These are phyloP conservation scores for Nymphalis urticae DNA, from an alignment of 2,888 invertebrate species.

Conservation along the genomic window DNA sequence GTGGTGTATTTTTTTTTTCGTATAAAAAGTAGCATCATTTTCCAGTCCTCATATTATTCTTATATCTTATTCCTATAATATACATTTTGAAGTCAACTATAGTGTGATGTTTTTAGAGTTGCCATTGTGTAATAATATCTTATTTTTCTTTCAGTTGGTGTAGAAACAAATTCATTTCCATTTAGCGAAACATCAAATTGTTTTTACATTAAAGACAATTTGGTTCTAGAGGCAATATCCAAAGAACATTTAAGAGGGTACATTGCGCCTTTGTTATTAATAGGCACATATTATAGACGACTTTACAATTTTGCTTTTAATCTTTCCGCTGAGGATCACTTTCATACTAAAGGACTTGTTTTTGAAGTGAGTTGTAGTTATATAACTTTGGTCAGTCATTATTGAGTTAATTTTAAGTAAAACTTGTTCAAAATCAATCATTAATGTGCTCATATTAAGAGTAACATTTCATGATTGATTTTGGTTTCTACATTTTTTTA, in stretches of 20 bases:
- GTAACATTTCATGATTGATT: no score
- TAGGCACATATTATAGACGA: slow-evolving; percentile 72
- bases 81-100: no score
- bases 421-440: no score
- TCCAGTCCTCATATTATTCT: no score
- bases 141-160: slow-evolving; percentile 71
- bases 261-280: slow-evolving; percentile 56
- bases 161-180: slow-evolving; percentile 80
- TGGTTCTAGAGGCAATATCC: slow-evolving; percentile 75
- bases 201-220: slow-evolving; percentile 69
- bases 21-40: no score
- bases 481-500: neutral
- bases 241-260: slow-evolving; percentile 68
- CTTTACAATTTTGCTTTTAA: slow-evolving; percentile 71
- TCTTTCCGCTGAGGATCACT: slow-evolving; percentile 60
- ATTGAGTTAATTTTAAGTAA: neutral
- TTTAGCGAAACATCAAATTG: slow-evolving; percentile 63
- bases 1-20: no score
- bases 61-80: no score
- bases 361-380: slow-evolving; percentile 67
- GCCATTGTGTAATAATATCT: no score
- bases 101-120: no score
- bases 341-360: slow-evolving; percentile 67
- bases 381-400: neutral
- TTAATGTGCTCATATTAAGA: no score